phyloP scores from a whole-genome alignment of 92 coral and sea anemone genomes.

The Anthopleura xanthogrammica region DNA sequence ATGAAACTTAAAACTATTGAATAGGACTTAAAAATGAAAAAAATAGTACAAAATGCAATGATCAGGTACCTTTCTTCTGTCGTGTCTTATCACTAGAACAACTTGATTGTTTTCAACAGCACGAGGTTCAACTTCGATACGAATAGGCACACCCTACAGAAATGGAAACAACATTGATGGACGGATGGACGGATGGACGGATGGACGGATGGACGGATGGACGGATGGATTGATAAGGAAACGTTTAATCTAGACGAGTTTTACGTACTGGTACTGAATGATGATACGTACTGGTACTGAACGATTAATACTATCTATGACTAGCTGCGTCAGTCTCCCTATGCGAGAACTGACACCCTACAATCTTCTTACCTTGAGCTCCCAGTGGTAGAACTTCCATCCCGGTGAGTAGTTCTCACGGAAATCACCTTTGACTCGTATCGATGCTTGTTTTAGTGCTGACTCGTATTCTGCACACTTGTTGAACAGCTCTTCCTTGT shows the following conservation, averaged over 20 bases:
- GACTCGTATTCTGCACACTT: constrained; percentile 70
- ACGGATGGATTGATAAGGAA: no score
- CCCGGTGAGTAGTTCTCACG: constrained; percentile 96
- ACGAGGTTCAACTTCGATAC: constrained; percentile 94
- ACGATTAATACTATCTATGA: no score
- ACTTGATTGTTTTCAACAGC: constrained; percentile 89
- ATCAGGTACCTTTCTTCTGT: constrained; percentile 50
- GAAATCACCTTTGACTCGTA: constrained; percentile 79
- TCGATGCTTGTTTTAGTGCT: constrained; percentile 59
- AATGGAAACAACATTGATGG: not conserved
- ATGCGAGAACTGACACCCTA: no score
- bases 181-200: not conserved
- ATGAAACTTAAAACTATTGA: not conserved
- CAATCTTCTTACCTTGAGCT: constrained; percentile 69
- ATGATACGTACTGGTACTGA: no score
- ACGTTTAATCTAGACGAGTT: no score
- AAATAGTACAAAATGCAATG: no score
- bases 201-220: no score
- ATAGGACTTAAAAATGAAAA: no score
- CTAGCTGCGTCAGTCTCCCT: no score
- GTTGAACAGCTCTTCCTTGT: constrained; percentile 57
- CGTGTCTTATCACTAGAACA: constrained; percentile 70
- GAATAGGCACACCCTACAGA: constrained; percentile 89
- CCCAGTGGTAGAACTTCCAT: constrained; percentile 99
- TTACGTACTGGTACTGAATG: no score